Base-by-base conservation (phyloP, 53 echinoderm and acorn worm species). In the Paelopatides confundens region DNA sequence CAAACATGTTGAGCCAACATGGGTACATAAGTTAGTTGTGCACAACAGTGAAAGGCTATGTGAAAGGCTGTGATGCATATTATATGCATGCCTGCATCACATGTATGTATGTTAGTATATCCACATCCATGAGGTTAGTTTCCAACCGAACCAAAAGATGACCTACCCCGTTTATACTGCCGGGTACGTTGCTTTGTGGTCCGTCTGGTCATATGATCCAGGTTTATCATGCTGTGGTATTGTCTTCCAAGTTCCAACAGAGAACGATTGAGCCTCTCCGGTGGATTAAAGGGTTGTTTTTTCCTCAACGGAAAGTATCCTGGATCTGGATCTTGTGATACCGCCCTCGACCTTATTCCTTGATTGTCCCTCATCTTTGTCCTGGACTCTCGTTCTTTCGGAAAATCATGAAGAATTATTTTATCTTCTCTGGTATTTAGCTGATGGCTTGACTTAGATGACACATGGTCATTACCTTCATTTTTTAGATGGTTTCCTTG, bases 161-260 rank as follows among this genome's bases (percentile, higher is more conserved):
- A 58, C 58, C 58, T 58, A 58, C 58, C 58, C 6, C 58, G 58
- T 8, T 43, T 8, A n/a, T n/a, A n/a, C 43, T 43, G 43, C 21
- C n/a, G 17, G 48, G 76, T 40, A 2, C 53, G 54, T 51, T 52
- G 52, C 31, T 53, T 54, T 4, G 31, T 50, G 27, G 28, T 7
- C 1, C 79, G 43, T 33, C 13, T 30, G 24, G 23, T 31, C 68
- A 67, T 67, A 3, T 35, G 39, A 21, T 79, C 79, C 79, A 79
- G 58, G 58, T 79, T 79, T 29, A 53, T 79, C 79, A 79, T 79
- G 51, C 79, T 79, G 79, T 79, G 79, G 58, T 79, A 79, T 32
- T 33, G 49, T 9, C 79, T 9, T 0, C 18, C n/a, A n/a, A n/a
- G n/a, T 31, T 79, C 79, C 9, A 53, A 52, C 21, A 79, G 21